Conservation (phyloP, 92 coral and sea anemone species). For the Pocillopora grandis region DNA sequence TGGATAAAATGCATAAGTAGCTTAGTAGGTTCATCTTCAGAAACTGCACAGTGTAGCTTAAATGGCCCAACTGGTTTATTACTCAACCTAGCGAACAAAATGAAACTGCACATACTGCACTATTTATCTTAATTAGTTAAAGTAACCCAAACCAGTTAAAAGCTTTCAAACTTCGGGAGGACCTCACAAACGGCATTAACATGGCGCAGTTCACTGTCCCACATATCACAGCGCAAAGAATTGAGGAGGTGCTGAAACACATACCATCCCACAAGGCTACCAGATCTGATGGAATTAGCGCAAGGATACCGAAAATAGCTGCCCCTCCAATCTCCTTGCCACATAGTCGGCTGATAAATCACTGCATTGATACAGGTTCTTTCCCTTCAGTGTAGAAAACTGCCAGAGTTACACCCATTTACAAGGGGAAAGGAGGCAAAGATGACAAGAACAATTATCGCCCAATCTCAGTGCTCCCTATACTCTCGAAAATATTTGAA, state of each 20-base stretch:
- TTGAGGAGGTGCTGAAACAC: background rate
- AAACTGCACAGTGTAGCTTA: no score
- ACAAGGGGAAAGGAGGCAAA: slow-evolving; percentile 43
- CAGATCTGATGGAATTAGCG: background rate
- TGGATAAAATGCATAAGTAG: no score
- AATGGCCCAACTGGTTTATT: no score
- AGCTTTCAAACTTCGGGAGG: no score
- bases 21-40: no score
- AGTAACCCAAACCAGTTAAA: no score
- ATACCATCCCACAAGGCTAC: background rate
- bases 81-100: no score
- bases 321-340: background rate
- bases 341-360: background rate
- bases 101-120: no score
- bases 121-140: no score
- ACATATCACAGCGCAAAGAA: background rate
- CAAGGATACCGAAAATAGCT: background rate
- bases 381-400: slow-evolving; percentile 2
- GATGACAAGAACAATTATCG: slow-evolving; percentile 23
- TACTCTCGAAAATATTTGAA: slow-evolving; percentile 17
- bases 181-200: no score
- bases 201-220: no score
- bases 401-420: slow-evolving; percentile 43
- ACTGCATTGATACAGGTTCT: no score
- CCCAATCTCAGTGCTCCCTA: slow-evolving; percentile 23